phyloP scores from a whole-genome alignment of 2,888 invertebrate genomes.

The Heterodera filipjevi region DNA sequence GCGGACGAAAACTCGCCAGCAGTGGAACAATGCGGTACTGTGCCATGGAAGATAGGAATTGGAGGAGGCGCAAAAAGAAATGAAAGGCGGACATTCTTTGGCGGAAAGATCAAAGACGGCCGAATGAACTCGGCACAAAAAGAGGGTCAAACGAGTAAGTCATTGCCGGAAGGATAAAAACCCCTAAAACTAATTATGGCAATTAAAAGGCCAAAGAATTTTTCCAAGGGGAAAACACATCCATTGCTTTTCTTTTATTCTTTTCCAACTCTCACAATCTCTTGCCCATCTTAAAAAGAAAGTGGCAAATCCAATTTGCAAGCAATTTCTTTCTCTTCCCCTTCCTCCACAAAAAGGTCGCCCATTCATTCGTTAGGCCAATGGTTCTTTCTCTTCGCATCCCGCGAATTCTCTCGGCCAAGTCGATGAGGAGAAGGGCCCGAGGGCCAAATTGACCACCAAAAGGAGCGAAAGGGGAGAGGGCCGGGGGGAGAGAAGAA shows the following conservation, averaged over 20 bases:
- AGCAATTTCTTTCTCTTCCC: background rate
- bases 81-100: background rate
- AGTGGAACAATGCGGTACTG: constrained; percentile 24
- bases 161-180: background rate
- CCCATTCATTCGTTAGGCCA: background rate
- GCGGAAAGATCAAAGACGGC: constrained; percentile 17
- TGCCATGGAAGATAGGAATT: background rate
- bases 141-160: constrained; percentile 2
- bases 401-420: background rate
- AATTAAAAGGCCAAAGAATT: no score
- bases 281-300: background rate
- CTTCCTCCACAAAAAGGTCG: background rate
- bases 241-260: background rate
- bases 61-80: no score
- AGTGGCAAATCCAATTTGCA: background rate
- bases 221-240: no score
- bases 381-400: background rate
- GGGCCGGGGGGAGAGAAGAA: background rate
- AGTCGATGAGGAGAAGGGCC: background rate
- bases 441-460: background rate
- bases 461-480: background rate
- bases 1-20: constrained; percentile 34
- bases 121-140: constrained; percentile 14
- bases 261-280: background rate
- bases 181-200: no score